Conservation (phyloP, 2,888 invertebrate species). For the Catocala fraxini region DNA sequence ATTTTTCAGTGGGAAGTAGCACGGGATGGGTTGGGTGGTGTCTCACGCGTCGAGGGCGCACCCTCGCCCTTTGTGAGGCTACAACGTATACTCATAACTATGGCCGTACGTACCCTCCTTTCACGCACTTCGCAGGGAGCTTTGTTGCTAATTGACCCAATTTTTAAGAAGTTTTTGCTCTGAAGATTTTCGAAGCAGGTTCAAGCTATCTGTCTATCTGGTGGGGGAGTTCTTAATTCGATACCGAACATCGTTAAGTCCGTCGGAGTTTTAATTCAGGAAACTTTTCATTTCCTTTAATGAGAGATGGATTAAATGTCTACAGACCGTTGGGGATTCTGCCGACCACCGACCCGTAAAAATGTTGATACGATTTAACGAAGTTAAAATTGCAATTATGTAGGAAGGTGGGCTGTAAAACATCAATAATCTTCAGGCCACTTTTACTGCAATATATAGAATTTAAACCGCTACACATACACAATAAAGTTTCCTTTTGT, state of each 20-base stretch:
- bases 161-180: slow-evolving; percentile 64
- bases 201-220: slow-evolving; percentile 40
- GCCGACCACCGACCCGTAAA: neutral
- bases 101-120: slow-evolving; percentile 63
- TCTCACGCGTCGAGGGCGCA: slow-evolving; percentile 65
- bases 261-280: slow-evolving; percentile 33
- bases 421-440: no score
- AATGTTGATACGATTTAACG: neutral
- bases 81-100: slow-evolving; percentile 65
- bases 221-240: slow-evolving; percentile 59
- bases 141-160: slow-evolving; percentile 81
- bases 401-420: no score
- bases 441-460: no score
- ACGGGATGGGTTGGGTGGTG: slow-evolving; percentile 55
- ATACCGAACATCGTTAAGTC: slow-evolving; percentile 55
- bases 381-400: no score
- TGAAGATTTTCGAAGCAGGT: slow-evolving; percentile 54
- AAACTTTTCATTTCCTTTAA: slow-evolving; percentile 41
- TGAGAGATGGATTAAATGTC: slow-evolving; percentile 37
- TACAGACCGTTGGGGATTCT: slow-evolving; percentile 13
- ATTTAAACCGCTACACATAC: no score
- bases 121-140: slow-evolving; percentile 64
- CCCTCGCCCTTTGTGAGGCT: slow-evolving; percentile 73
- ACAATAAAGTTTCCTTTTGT: no score
- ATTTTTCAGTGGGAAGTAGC: slow-evolving; percentile 48